Evolutionary conservation across 2,888 invertebrate species (phyloP).

Genomic region (Chrysodeixis includens): DNA sequence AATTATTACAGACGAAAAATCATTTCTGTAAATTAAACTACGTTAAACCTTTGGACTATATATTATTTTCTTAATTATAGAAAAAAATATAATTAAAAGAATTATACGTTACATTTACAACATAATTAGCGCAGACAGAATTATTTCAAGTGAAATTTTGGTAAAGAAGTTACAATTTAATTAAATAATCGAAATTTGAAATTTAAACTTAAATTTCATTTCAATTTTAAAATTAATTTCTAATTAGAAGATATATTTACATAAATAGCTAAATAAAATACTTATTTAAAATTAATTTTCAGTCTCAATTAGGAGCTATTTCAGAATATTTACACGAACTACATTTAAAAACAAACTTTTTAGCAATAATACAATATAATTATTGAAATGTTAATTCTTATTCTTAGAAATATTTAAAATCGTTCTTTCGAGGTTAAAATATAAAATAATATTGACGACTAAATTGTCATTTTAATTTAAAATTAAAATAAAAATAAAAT

Average conservation of each 20-base stretch:
- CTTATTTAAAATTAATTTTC: slow-evolving; percentile 56
- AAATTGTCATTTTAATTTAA: slow-evolving; percentile 41
- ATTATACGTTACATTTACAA: slow-evolving; percentile 2
- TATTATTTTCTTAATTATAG: slow-evolving; percentile 24
- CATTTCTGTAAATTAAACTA: slow-evolving; percentile 42
- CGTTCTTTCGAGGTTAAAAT: slow-evolving; percentile 32
- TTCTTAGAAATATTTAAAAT: slow-evolving; percentile 32
- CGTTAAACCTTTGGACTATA: slow-evolving; percentile 53
- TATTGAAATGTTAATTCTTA: slow-evolving; percentile 20
- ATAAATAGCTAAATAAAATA: slow-evolving; percentile 41
- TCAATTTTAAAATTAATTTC: slow-evolving; percentile 2
- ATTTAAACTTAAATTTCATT: not conserved
- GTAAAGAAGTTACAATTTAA: slow-evolving; percentile 12
- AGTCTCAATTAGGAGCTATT: slow-evolving; percentile 57
- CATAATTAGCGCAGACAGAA: not conserved
- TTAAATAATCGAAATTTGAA: not conserved
- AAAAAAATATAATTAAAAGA: not conserved
- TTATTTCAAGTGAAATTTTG: not conserved
- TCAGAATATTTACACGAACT: slow-evolving; percentile 53
- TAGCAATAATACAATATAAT: slow-evolving; percentile 24
- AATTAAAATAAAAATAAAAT: not conserved
- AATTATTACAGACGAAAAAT: slow-evolving; percentile 35
- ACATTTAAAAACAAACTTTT: slow-evolving; percentile 23
- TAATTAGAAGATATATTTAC: slow-evolving; percentile 43
- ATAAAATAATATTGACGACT: slow-evolving; percentile 32